Evolutionary conservation across 2,113 vertebrate species (phyloP).

Genomic region (Clarias magur): DNA sequence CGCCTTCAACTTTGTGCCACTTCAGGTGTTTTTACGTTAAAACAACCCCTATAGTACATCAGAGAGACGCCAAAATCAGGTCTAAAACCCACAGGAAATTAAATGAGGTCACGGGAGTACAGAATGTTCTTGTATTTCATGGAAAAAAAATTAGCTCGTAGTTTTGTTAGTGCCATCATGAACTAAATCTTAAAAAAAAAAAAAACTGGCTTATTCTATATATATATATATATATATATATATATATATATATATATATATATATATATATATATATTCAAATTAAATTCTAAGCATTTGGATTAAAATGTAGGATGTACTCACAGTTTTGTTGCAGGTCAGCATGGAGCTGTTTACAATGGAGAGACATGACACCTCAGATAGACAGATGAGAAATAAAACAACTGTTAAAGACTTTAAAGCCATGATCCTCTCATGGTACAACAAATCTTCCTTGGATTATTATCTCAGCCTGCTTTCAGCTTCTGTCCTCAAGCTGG

Average conservation of each 20-base stretch:
- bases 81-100: background rate
- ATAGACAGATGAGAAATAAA: constrained; percentile 24
- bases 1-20: background rate
- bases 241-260: no score
- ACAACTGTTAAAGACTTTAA: background rate
- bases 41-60: background rate
- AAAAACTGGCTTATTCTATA: background rate
- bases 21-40: background rate
- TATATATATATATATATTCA: no score
- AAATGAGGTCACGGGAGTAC: background rate
- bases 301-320: background rate
- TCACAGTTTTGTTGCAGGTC: constrained; percentile 54
- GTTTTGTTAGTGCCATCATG: background rate
- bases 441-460: no score
- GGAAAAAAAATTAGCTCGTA: background rate
- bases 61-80: background rate
- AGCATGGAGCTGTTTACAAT: constrained; percentile 43
- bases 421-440: constrained; percentile 15
- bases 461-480: background rate
- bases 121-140: background rate
- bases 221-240: no score
- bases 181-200: background rate
- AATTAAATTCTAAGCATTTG: background rate
- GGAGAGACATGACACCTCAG: constrained; percentile 8
- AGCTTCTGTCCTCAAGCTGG: background rate